Evolutionary conservation across 2,113 vertebrate species (phyloP).

Genomic region (Catharus minimus): DNA sequence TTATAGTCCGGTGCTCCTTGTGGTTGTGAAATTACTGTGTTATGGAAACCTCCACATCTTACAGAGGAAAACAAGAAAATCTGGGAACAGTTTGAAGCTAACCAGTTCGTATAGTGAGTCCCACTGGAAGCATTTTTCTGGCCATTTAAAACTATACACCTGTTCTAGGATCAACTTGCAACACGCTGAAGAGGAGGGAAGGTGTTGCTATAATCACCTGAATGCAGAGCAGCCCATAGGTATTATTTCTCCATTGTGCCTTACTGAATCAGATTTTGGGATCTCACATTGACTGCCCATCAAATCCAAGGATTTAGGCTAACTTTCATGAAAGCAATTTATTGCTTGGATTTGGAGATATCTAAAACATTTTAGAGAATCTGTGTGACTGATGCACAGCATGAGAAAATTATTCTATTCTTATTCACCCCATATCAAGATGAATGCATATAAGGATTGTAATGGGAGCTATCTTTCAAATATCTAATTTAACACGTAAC

Average conservation of each 20-base stretch:
- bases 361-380: background rate
- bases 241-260: background rate
- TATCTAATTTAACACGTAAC: background rate
- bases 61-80: background rate
- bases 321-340: background rate
- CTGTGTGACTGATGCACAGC: background rate
- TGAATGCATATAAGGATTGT: background rate
- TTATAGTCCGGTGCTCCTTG: too few species aligned
- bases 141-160: background rate
- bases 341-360: background rate
- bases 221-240: background rate
- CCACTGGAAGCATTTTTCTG: background rate
- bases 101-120: background rate
- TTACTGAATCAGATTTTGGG: background rate
- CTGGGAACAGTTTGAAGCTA: background rate
- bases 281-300: background rate
- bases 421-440: background rate
- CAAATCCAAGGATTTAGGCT: background rate
- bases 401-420: background rate
- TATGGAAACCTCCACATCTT: background rate
- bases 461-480: slow-evolving; percentile 1
- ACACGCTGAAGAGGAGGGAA: background rate
- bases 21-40: too few species aligned
- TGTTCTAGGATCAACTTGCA: background rate
- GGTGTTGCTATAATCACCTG: background rate